phyloP scores from a whole-genome alignment of 2,888 invertebrate species.

The Vanessa cardui region DNA sequence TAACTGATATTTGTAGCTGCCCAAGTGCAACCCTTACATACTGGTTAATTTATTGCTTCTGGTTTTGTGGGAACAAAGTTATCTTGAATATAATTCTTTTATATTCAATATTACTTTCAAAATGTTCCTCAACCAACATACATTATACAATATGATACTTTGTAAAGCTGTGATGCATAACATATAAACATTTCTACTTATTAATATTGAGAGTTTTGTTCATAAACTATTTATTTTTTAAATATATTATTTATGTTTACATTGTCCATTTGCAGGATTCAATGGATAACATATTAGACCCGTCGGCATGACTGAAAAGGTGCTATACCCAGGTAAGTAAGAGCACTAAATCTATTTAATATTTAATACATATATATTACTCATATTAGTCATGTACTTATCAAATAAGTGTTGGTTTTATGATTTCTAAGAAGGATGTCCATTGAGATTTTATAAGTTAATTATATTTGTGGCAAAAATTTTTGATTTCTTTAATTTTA shows the following conservation, averaged over 20 bases:
- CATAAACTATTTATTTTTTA: background rate
- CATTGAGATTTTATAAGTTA: no score
- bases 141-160: no score
- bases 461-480: no score
- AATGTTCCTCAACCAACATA: no score
- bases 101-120: background rate
- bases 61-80: constrained; percentile 11
- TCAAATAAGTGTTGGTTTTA: no score
- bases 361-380: no score
- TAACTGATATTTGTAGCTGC: constrained; percentile 26
- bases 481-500: no score
- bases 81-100: constrained; percentile 6
- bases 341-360: no score
- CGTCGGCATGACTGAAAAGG: constrained; percentile 91
- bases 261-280: constrained; percentile 71
- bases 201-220: background rate
- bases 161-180: no score
- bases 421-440: no score
- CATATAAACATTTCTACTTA: background rate
- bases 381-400: background rate
- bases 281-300: constrained; percentile 82
- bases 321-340: constrained; percentile 89
- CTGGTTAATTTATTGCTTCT: constrained; percentile 36
- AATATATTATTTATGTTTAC: no score
- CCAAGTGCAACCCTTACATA: constrained; percentile 40